A percentile compares a stretch with the other conserved stretches of the same genome.
These are phyloP conservation scores for Bradynema listronoti DNA, from an alignment of 1,140 invertebrate genomes.

Conservation along the genomic window DNA sequence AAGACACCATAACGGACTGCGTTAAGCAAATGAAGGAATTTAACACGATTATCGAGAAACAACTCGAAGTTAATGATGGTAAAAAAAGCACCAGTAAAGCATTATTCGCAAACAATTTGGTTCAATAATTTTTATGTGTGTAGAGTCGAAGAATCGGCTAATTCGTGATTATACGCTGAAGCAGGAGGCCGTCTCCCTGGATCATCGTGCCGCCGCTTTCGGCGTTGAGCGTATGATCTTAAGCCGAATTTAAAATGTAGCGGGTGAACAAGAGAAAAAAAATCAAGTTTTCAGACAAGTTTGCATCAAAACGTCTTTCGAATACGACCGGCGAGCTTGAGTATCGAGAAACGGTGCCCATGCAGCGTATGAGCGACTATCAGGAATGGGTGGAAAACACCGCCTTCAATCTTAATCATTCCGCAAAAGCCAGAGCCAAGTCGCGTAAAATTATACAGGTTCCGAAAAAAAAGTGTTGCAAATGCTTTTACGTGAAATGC, in stretches of 20 bases:
- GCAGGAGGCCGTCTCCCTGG: constrained; percentile 47
- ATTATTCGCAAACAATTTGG: not conserved
- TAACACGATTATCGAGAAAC: constrained; percentile 41
- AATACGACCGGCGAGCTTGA: constrained; percentile 22
- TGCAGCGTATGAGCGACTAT: constrained; percentile 40
- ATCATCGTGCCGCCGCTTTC: constrained; percentile 47
- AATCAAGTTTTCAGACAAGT: no score
- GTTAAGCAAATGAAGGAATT: constrained; percentile 48
- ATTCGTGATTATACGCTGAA: constrained; percentile 48
- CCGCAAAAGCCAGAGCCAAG: constrained; percentile 36
- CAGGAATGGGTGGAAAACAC: constrained; percentile 54
- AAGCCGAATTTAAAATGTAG: no score
- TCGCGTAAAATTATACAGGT: constrained; percentile 45
- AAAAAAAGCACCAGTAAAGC: not conserved
- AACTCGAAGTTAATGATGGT: constrained; percentile 47
- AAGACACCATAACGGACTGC: constrained; percentile 39
- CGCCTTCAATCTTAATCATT: constrained; percentile 44
- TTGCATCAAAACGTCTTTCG: not conserved
- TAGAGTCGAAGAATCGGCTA: constrained; percentile 41
- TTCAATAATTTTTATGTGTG: constrained; percentile 9
- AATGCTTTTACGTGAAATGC: not conserved
- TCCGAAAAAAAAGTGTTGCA: not conserved
- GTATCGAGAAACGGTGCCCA: constrained; percentile 42
- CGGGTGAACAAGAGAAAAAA: no score
- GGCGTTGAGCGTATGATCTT: constrained; percentile 37